Percentiles rank a stretch among this genome's conserved stretches.
These are phyloP conservation scores for Vollenhovia emeryi DNA, from an alignment of 1,140 invertebrate genomes.

Conservation along the genomic window DNA sequence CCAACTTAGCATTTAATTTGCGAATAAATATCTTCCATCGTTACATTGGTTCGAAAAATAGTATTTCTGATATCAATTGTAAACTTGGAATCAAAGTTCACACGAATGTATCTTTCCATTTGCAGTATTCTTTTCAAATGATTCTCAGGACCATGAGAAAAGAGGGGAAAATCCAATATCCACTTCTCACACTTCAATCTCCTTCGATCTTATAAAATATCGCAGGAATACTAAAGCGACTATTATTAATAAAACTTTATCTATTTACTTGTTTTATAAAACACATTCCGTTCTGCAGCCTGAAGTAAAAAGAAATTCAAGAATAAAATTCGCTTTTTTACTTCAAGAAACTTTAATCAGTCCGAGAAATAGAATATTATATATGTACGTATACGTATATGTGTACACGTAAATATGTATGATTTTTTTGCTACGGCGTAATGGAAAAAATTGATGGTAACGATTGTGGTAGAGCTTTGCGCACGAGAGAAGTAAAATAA, in stretches of 20 bases:
- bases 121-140: conserved; percentile 38
- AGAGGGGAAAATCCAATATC: conserved; percentile 7
- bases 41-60: background rate
- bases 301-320: background rate
- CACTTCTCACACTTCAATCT: conserved; percentile 28
- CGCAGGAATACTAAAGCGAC: background rate
- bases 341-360: background rate
- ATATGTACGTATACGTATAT: too few species aligned
- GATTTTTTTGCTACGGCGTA: background rate
- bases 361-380: background rate
- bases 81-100: background rate
- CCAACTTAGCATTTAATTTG: background rate
- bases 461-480: background rate
- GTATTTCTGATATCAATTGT: background rate
- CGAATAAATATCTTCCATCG: background rate
- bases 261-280: background rate
- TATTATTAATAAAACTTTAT: conserved; percentile 60
- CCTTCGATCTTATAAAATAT: conserved; percentile 54
- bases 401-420: background rate
- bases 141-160: conserved; percentile 29
- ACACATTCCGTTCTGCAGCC: background rate
- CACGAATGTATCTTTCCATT: background rate
- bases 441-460: background rate
- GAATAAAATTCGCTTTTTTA: background rate
- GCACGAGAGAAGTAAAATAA: background rate